Evolutionary conservation across 2,113 vertebrate species (phyloP).

Genomic region (Cynocephalus volans): DNA sequence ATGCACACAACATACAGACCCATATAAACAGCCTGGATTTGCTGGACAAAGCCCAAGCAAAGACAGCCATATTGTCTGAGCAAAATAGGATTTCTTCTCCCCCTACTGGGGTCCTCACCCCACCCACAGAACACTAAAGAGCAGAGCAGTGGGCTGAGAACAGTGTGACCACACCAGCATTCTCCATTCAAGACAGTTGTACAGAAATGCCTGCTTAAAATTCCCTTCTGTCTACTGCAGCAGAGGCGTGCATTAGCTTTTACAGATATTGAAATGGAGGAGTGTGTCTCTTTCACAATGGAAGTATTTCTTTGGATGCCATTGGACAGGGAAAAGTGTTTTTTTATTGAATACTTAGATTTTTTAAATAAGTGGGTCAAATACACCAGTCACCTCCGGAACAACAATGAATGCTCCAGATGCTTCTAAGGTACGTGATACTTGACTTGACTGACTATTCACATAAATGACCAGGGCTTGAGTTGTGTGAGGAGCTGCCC

Average conservation of each 20-base stretch:
- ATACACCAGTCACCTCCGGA: conserved; percentile 92
- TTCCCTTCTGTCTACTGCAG: conserved; percentile 77
- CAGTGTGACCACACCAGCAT: conserved; percentile 76
- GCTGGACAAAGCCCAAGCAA: conserved; percentile 95
- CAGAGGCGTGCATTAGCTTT: conserved; percentile 82
- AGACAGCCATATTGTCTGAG: conserved; percentile 92
- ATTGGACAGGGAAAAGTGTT: conserved; percentile 78
- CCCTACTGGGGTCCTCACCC: conserved; percentile 95
- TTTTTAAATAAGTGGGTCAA: conserved; percentile 86
- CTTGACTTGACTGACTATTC: conserved; percentile 86
- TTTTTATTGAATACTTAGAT: conserved; percentile 86
- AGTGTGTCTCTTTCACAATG: conserved; percentile 58
- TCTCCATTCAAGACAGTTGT: conserved; percentile 73
- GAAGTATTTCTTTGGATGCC: conserved; percentile 73
- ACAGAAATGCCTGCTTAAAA: conserved; percentile 81
- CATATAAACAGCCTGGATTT: conserved; percentile 93
- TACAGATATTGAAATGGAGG: conserved; percentile 78
- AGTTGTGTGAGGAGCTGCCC: too few relatives aligned
- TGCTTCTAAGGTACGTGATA: conserved; percentile 96
- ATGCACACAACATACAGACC: conserved; percentile 97
- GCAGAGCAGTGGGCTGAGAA: conserved; percentile 78
- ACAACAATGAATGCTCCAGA: conserved; percentile 91
- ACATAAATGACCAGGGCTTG: conserved; percentile 79
- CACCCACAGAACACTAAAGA: conserved; percentile 96
- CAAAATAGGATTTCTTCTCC: conserved; percentile 90